A percentile compares a stretch with the other conserved stretches of the same genome.
phyloP scores from a whole-genome alignment of 2,797 vertebrate species.

The Chaunax sp. region DNA sequence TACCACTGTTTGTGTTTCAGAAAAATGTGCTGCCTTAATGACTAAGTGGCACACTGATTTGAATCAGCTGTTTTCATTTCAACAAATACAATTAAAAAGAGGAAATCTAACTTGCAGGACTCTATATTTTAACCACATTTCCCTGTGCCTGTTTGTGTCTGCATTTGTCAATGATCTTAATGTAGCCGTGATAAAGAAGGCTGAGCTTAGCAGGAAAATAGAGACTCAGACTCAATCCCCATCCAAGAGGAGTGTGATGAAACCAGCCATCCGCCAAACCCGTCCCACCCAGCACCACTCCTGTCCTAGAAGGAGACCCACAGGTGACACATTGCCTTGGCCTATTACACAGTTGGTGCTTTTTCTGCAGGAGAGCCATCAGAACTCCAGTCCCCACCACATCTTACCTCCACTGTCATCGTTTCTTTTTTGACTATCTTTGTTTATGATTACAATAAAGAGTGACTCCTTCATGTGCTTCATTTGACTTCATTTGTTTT shows the following conservation, averaged over 20 bases:
- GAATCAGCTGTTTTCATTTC: conserved; percentile 7
- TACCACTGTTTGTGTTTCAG: conserved; percentile 1
- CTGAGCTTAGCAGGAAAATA: conserved; percentile 96
- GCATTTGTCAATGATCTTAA: conserved; percentile 49
- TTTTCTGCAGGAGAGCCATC: conserved; percentile 86
- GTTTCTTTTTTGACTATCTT: conserved; percentile 59
- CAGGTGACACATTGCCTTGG: conserved; percentile 87
- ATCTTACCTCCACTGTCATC: conserved; percentile 79
- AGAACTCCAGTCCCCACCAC: conserved; percentile 76
- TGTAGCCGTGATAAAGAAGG: conserved; percentile 97
- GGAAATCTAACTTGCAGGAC: not conserved
- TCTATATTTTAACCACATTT: not conserved
- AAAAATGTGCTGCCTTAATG: not conserved
- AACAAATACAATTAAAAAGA: no score
- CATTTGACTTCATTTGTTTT: conserved; percentile 46
- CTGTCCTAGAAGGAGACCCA: conserved; percentile 97
- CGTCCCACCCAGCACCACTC: conserved; percentile 95
- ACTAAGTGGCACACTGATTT: not conserved
- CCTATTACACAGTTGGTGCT: conserved; percentile 48
- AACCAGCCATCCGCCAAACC: conserved; percentile 93
- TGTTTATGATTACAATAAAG: conserved; percentile 60
- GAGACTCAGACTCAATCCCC: conserved; percentile 96
- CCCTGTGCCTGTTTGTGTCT: conserved; percentile 13
- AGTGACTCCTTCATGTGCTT: conserved; percentile 18
- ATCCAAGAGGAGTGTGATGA: conserved; percentile 94